phyloP scores from a whole-genome alignment of 2,113 vertebrate species.

The Terrapene triunguis region DNA sequence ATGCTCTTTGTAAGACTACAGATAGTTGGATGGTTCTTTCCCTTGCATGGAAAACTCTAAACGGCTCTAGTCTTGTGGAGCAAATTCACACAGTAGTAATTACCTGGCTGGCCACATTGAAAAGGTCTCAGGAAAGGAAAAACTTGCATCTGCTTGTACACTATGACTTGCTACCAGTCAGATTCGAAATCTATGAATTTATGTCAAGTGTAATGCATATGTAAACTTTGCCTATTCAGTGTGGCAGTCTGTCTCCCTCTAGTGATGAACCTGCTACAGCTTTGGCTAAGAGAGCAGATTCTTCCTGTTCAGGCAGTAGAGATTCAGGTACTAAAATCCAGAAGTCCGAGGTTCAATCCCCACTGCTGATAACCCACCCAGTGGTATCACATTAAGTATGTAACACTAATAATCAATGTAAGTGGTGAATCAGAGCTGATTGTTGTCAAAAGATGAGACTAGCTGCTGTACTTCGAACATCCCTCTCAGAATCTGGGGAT shows the following conservation, averaged over 20 bases:
- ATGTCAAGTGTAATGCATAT: background rate
- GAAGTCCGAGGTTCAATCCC: background rate
- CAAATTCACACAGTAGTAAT: background rate
- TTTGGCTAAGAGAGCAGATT: background rate
- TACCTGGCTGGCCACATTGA: background rate
- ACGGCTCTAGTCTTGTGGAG: background rate
- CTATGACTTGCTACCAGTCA: background rate
- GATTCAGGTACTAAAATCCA: background rate
- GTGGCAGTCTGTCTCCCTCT: background rate
- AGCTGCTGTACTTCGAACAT: background rate
- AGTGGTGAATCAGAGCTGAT: constrained; percentile 26
- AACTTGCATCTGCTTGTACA: background rate
- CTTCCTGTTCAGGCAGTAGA: background rate
- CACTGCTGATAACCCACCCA: background rate
- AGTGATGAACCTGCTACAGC: background rate
- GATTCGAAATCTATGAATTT: background rate
- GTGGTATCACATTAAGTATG: background rate
- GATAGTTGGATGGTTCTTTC: background rate
- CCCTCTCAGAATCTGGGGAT: rapidly evolving
- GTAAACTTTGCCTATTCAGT: too few species aligned
- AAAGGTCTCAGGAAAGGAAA: background rate
- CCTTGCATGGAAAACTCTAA: background rate
- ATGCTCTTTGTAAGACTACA: background rate
- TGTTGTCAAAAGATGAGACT: constrained; percentile 24
- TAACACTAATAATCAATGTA: rapidly evolving